Percentiles rank a stretch among this genome's conserved stretches.
Conservation (phyloP, 2,888 invertebrate species). For the Theretra japonica region DNA sequence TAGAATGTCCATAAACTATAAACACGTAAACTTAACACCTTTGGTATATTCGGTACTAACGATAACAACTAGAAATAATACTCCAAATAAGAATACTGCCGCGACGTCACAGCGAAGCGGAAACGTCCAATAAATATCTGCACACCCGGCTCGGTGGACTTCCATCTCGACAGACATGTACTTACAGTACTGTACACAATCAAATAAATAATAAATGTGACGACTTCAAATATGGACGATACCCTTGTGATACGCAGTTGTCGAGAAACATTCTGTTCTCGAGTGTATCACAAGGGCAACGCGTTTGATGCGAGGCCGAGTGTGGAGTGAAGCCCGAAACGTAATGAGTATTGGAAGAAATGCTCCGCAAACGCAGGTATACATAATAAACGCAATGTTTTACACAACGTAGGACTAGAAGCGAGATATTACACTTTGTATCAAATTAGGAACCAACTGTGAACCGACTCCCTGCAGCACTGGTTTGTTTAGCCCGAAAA, state of each 20-base stretch:
- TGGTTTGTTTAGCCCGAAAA: slow-evolving; percentile 25
- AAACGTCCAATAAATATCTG: slow-evolving; percentile 24
- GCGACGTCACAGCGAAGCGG: slow-evolving; percentile 37
- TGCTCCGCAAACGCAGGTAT: slow-evolving; percentile 40
- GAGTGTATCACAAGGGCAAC: neutral
- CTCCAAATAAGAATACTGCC: slow-evolving; percentile 52
- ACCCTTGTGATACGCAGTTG: neutral
- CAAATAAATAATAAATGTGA: neutral
- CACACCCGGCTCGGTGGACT: neutral
- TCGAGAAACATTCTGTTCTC: neutral
- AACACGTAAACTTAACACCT: slow-evolving; percentile 60
- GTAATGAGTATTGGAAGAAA: slow-evolving; percentile 61
- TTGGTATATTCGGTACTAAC: slow-evolving; percentile 58
- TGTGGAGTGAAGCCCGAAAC: slow-evolving; percentile 18
- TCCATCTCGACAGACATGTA: neutral
- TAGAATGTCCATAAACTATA: slow-evolving; percentile 40
- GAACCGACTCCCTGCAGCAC: slow-evolving; percentile 26
- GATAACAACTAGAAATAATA: slow-evolving; percentile 59
- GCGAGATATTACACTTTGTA: slow-evolving; percentile 42
- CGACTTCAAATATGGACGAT: no score
- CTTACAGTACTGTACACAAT: neutral
- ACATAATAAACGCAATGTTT: slow-evolving; percentile 42
- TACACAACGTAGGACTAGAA: slow-evolving; percentile 69
- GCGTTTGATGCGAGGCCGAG: slow-evolving; percentile 30
- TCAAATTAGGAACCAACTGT: slow-evolving; percentile 33